Evolutionary conservation across 2,113 vertebrate species (phyloP).

Genomic region (Eira barbara): DNA sequence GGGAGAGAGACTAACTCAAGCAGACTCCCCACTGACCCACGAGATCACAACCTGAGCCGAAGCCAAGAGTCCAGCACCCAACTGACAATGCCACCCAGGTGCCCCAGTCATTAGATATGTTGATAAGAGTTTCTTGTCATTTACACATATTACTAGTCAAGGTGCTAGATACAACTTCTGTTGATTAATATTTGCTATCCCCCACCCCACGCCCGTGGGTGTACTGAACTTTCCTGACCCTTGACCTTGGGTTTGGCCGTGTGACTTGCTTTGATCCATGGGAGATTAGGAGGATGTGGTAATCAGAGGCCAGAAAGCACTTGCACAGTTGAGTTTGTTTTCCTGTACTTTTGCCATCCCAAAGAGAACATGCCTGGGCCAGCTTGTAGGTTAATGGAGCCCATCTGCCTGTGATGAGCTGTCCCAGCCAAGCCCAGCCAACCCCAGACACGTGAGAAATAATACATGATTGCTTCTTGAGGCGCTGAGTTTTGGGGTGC

Average conservation of each 20-base stretch:
- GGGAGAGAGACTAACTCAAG: not conserved
- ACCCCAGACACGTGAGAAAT: not conserved
- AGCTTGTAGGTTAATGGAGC: not conserved
- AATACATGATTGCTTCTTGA: not conserved
- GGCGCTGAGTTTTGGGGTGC: not conserved
- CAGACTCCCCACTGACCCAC: not conserved
- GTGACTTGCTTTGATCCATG: not conserved
- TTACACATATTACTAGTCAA: not conserved
- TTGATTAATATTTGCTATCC: not conserved
- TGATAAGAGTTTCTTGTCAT: not conserved
- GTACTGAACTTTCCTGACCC: not conserved
- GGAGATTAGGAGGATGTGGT: not conserved
- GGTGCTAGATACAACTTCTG: not conserved
- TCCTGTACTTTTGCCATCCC: not conserved
- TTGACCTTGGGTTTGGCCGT: not conserved
- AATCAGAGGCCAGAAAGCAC: not conserved
- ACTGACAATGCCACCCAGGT: not conserved
- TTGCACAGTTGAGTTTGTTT: not conserved
- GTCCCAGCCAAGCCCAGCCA: not conserved
- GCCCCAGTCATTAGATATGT: not conserved
- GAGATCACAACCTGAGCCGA: not conserved
- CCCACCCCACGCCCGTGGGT: not conserved
- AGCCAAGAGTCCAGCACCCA: not conserved
- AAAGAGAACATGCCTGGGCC: not conserved
- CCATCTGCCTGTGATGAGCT: not conserved